These are phyloP conservation scores for Sebastes wilsoni DNA, from an alignment of 2,797 vertebrate genomes.

Conservation along the genomic window DNA sequence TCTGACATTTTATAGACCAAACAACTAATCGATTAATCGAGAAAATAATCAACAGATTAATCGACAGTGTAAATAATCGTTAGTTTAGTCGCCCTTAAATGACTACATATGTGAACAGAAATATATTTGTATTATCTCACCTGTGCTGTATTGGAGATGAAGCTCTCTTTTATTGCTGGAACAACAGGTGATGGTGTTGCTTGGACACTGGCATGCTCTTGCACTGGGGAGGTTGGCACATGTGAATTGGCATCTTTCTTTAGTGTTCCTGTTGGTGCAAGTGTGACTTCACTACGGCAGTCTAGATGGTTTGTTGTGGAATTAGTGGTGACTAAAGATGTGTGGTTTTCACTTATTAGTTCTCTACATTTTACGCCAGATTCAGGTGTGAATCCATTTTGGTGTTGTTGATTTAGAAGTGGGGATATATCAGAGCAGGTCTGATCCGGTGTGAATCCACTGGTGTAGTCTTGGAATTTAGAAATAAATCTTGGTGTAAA, in stretches of 20 bases:
- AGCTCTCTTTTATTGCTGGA: slow-evolving; percentile 10
- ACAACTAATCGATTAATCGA: rapidly evolving
- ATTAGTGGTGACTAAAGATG: background rate
- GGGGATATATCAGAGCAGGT: background rate
- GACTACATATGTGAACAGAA: background rate
- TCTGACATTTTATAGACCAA: rapidly evolving
- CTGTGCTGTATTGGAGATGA: slow-evolving; percentile 11
- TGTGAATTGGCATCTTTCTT: slow-evolving; percentile 32
- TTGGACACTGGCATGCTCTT: background rate
- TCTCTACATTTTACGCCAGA: slow-evolving; percentile 5
- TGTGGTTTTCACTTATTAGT: background rate
- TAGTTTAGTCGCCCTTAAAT: background rate
- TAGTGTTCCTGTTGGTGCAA: background rate
- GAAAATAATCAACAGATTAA: no score
- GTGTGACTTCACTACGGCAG: background rate
- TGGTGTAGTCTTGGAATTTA: slow-evolving; percentile 21
- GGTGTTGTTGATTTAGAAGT: background rate
- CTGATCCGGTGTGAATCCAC: slow-evolving; percentile 1
- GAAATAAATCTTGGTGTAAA: slow-evolving; percentile 31
- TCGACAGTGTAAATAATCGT: rapidly evolving
- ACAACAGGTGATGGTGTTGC: slow-evolving; percentile 13
- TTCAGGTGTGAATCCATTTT: slow-evolving; percentile 22
- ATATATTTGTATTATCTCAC: slow-evolving; percentile 34
- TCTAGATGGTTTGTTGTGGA: slow-evolving; percentile 6
- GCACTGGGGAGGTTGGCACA: slow-evolving; percentile 17